These are phyloP conservation scores for Scaptomyza polygonia DNA, from an alignment of 2,888 invertebrate species.

Conservation along the genomic window DNA sequence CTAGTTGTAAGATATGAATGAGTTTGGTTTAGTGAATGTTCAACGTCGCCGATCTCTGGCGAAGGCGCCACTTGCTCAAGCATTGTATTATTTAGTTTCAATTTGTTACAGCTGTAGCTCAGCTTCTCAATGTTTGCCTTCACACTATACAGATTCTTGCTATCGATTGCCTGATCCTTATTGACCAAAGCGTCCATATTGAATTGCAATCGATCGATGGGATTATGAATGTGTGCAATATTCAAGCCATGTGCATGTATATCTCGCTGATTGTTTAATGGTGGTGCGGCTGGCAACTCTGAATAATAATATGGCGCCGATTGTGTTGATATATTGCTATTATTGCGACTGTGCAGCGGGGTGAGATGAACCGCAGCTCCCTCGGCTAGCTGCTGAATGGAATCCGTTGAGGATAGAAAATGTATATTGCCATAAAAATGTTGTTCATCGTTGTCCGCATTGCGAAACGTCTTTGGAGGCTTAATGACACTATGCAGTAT, in stretches of 20 bases:
- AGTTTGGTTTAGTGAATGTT: conserved; percentile 60
- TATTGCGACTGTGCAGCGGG: conserved; percentile 87
- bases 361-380: conserved; percentile 69
- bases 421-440: conserved; percentile 84
- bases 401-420: conserved; percentile 83
- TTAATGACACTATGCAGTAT: conserved; percentile 79
- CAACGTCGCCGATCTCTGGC: conserved; percentile 33
- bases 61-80: conserved; percentile 34
- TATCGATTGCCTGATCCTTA: conserved; percentile 86
- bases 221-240: conserved; percentile 84
- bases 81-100: conserved; percentile 58
- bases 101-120: conserved; percentile 79
- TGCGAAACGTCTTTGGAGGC: conserved; percentile 83
- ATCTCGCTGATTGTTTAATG: conserved; percentile 90
- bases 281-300: conserved; percentile 86
- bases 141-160: conserved; percentile 83
- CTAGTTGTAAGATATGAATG: conserved; percentile 65
- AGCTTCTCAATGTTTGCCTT: conserved; percentile 82
- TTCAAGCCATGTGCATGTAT: conserved; percentile 84
- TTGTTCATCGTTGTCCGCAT: conserved; percentile 80
- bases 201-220: conserved; percentile 84
- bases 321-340: conserved; percentile 87
- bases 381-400: conserved; percentile 77
- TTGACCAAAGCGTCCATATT: conserved; percentile 88
- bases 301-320: conserved; percentile 95